Percentiles rank a stretch among this genome's conserved stretches.
phyloP scores from a whole-genome alignment of 1,140 invertebrate species.

The Zaprionus inermis region DNA sequence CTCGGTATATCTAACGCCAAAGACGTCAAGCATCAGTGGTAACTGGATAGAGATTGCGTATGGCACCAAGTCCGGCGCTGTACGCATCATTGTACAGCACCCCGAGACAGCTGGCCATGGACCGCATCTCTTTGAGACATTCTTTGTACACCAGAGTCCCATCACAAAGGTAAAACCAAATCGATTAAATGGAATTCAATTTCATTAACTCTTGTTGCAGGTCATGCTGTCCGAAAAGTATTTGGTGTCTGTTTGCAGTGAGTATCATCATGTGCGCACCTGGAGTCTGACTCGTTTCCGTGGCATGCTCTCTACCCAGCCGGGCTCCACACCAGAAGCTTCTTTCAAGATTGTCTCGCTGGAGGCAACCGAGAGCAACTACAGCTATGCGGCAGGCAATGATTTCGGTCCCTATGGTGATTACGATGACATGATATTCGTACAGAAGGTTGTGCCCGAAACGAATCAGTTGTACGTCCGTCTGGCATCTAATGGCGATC shows the following conservation, averaged over 20 bases:
- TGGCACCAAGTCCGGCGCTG: conserved; percentile 97
- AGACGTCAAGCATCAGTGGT: conserved; percentile 96
- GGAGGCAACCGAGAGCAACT: conserved; percentile 89
- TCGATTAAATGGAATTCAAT: neutral
- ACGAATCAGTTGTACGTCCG: conserved; percentile 97
- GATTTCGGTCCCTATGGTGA: conserved; percentile 98
- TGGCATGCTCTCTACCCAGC: conserved; percentile 98
- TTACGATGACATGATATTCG: conserved; percentile 98
- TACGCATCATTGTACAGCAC: conserved; percentile 98
- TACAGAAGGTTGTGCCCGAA: conserved; percentile 98
- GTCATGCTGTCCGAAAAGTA: conserved; percentile 98
- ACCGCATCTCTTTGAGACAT: conserved; percentile 98
- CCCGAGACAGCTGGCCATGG: conserved; percentile 99
- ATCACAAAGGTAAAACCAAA: conserved; percentile 92
- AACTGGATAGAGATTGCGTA: conserved; percentile 99
- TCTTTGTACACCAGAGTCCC: conserved; percentile 98
- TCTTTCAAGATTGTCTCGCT: conserved; percentile 93
- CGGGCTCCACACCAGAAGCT: conserved; percentile 97
- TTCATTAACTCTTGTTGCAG: conserved; percentile 84
- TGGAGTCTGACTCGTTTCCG: conserved; percentile 98
- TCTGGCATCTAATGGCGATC: conserved; percentile 95
- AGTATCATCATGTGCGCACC: conserved; percentile 98
- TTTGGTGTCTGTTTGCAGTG: conserved; percentile 97
- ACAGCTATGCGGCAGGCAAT: conserved; percentile 91
- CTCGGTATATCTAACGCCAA: conserved; percentile 98